Conservation (phyloP, 2,113 vertebrate genomes). For the Caracal caracal region DNA sequence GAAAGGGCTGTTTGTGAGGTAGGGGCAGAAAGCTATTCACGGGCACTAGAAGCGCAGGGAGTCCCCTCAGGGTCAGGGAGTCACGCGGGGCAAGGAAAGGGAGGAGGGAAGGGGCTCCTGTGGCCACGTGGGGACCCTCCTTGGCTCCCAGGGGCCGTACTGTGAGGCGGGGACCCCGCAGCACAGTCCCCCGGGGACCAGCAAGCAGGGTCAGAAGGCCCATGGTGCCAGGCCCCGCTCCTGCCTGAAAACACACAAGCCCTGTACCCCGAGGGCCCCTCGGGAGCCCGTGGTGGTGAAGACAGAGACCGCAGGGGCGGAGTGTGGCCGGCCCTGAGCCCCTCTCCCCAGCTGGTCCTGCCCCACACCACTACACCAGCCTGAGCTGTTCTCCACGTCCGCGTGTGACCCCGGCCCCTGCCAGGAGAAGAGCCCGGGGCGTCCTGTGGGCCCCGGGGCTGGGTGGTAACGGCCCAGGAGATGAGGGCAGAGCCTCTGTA, state of each 20-base stretch:
- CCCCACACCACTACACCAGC: accelerated
- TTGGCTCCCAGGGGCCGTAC: not conserved
- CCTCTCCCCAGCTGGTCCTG: accelerated
- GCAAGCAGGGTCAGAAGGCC: not conserved
- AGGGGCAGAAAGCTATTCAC: not conserved
- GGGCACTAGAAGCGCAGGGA: not conserved
- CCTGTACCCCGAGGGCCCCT: not conserved
- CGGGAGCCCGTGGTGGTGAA: not conserved
- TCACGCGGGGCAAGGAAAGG: not conserved
- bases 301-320: not conserved
- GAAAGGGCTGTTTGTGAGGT: not conserved
- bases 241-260: not conserved
- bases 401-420: not conserved
- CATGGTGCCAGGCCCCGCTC: not conserved
- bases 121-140: not conserved
- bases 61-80: not conserved
- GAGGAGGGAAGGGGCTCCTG: not conserved
- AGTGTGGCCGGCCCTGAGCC: not conserved
- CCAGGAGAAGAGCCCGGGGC: not conserved
- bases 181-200: accelerated
- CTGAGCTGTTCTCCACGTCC: not conserved
- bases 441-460: accelerated
- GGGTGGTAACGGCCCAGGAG: accelerated
- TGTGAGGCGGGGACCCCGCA: accelerated
- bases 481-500: not conserved